Evolutionary conservation across 1,140 invertebrate genomes (phyloP).

Genomic region (Habropoda laboriosa): DNA sequence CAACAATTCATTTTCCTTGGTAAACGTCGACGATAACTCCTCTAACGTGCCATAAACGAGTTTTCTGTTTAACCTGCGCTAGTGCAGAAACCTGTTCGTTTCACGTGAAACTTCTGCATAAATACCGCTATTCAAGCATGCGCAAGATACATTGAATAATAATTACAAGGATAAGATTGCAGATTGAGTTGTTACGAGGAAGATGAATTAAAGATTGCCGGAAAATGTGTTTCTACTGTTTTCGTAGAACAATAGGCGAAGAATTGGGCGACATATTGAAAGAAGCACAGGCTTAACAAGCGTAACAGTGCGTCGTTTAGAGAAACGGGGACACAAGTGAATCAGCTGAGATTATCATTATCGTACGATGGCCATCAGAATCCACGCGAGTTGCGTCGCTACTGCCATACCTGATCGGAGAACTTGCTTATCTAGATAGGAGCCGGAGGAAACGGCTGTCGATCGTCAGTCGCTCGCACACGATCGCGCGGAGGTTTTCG

Average conservation of each 20-base stretch:
- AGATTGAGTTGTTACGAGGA: too few relatives aligned
- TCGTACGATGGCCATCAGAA: neutral
- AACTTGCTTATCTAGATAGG: conserved; percentile 24
- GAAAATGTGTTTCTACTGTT: too few relatives aligned
- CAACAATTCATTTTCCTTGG: too few relatives aligned
- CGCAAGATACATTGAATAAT: too few relatives aligned
- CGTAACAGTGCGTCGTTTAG: neutral
- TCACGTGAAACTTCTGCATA: too few relatives aligned
- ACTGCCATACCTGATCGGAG: neutral
- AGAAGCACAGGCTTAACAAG: neutral
- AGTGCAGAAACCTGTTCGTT: neutral
- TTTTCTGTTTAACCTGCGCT: too few relatives aligned
- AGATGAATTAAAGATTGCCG: too few relatives aligned
- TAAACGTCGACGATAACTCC: neutral
- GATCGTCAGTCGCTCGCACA: neutral
- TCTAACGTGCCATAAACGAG: neutral
- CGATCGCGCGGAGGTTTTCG: neutral
- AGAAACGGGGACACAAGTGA: neutral
- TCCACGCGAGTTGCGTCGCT: too few relatives aligned
- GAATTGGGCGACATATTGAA: too few relatives aligned
- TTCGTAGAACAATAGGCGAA: too few relatives aligned
- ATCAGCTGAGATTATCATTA: neutral
- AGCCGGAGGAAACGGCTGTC: neutral
- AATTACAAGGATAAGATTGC: too few relatives aligned
- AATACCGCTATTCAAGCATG: too few relatives aligned